Percentiles rank a stretch among this genome's conserved stretches.
Conservation (phyloP, 2,888 invertebrate species). For the Drosophila histrio region DNA sequence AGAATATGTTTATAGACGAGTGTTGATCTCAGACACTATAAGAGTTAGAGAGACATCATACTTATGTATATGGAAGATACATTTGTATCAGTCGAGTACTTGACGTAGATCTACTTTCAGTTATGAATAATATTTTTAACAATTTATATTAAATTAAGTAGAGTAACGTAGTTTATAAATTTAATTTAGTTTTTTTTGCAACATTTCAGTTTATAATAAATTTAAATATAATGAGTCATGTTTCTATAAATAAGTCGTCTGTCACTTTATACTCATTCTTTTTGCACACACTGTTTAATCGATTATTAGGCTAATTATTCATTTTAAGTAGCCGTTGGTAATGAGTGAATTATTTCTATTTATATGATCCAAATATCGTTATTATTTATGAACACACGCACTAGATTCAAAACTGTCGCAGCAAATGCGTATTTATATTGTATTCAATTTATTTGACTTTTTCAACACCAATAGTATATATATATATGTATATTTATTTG, state of each 20-base stretch:
- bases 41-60: slow-evolving; percentile 4
- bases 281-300: slow-evolving; percentile 21
- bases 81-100: background rate
- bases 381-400: slow-evolving; percentile 42
- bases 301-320: slow-evolving; percentile 38
- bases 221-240: slow-evolving; percentile 2
- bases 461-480: slow-evolving; percentile 17
- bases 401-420: slow-evolving; percentile 50
- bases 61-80: background rate
- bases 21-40: slow-evolving; percentile 20
- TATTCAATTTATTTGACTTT: slow-evolving; percentile 22
- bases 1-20: background rate
- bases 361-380: slow-evolving; percentile 17
- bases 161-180: too few relatives aligned
- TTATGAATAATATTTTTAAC: background rate
- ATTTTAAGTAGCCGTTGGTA: slow-evolving; percentile 10
- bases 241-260: background rate
- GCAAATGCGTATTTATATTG: slow-evolving; percentile 28
- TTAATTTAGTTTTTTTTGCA: background rate
- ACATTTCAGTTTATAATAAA: background rate
- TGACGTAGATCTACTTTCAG: background rate
- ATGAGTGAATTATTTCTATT: slow-evolving; percentile 29
- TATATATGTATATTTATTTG: slow-evolving; percentile 40
- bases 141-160: too few relatives aligned
- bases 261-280: background rate